A percentile compares a stretch with the other conserved stretches of the same genome.
phyloP scores from a whole-genome alignment of 2,888 invertebrate species.

The Nasonovia ribisnigri region DNA sequence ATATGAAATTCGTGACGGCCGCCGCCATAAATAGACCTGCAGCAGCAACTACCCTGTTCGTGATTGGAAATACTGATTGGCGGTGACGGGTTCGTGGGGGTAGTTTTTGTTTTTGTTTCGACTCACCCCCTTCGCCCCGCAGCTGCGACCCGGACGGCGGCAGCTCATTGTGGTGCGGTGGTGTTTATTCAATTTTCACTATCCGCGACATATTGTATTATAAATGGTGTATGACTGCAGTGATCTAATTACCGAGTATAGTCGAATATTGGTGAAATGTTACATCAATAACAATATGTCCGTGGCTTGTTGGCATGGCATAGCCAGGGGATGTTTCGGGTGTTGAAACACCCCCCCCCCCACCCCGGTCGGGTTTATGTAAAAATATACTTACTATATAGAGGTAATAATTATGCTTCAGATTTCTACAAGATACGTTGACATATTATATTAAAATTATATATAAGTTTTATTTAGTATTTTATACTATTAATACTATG shows the following conservation, averaged over 20 bases:
- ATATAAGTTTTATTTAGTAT: too few relatives aligned
- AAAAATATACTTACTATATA: too few relatives aligned
- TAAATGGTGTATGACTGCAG: not conserved
- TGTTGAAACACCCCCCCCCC: too few relatives aligned
- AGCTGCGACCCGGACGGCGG: not conserved
- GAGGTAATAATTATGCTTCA: too few relatives aligned
- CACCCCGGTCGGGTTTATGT: too few relatives aligned
- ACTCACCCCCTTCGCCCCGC: not conserved
- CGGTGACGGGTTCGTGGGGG: not conserved
- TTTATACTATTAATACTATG: too few relatives aligned
- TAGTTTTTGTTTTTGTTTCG: slow-evolving; percentile 23
- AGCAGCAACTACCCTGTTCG: not conserved
- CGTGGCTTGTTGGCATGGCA: too few relatives aligned
- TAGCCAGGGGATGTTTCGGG: too few relatives aligned
- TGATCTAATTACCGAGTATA: not conserved
- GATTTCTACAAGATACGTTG: too few relatives aligned
- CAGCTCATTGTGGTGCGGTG: not conserved
- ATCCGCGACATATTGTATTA: not conserved
- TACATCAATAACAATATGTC: too few relatives aligned
- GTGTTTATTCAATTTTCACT: not conserved
- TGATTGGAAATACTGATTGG: slow-evolving; percentile 28
- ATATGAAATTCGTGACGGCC: not conserved
- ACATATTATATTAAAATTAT: too few relatives aligned
- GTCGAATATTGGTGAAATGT: not conserved
- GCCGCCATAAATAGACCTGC: slow-evolving; percentile 7